Base-by-base conservation (phyloP, 2,797 vertebrate species). In the Karalla daura region DNA sequence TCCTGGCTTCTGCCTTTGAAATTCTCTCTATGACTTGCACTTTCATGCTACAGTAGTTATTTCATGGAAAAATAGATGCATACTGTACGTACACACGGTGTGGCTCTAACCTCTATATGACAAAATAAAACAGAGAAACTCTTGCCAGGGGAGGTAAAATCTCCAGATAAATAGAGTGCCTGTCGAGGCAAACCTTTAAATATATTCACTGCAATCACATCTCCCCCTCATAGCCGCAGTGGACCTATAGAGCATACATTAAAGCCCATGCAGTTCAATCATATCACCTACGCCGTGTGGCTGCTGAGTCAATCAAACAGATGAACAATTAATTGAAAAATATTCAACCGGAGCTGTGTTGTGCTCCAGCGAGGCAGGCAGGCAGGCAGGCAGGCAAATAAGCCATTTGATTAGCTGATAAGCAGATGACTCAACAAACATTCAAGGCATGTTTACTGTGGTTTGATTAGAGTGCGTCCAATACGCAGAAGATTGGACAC, bases 361-460 rank as follows among this genome's bases (percentile, higher is more conserved):
- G 74, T 79, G 81, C 83, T 71, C 67, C 66, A 69, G 77, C 33
- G 63, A 86, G 85, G 81, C 81, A 87, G 76, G 77, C 70, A 80
- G 58, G 67, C 79, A n/a, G n/a, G n/a, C n/a, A 67, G 59, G 68
- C 78, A 65, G 83, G 84, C 81, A 90, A 92, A 88, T 82, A 89
- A 90, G 88, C 84, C 83, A 78, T 92, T 90, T 92, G 92, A 92
- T 92, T 89, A 90, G 86, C 78, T 84, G 87, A 93, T 91, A 90
- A 91, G 88, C 89, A 90, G 88, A 92, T 91, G 92, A 91, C 89
- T 92, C 87, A 76, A 92, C 89, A 91, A 92, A 93, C 89, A 91
- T 92, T 88, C 87, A 63, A 89, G 84, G 81, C 84, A 85, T 90
- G 91, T 90, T 93, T 91, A 89, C 88, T 76, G 84, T 76, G 91